Conservation (phyloP, 2,113 vertebrate species). For the Microcebus lehilahytsara region DNA sequence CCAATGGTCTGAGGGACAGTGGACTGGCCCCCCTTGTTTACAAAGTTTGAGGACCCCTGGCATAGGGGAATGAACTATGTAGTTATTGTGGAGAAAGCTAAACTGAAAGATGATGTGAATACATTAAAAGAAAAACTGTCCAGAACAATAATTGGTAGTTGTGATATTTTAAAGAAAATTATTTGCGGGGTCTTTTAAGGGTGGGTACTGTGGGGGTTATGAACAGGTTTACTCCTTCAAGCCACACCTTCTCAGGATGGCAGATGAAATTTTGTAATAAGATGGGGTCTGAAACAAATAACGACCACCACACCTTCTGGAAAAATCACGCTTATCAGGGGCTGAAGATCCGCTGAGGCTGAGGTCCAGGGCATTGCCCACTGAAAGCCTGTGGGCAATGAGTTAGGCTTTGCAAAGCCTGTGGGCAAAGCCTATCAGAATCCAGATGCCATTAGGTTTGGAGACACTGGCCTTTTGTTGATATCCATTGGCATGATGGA, state of each 20-base stretch:
- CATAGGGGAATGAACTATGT: background rate
- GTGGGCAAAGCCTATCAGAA: slow-evolving; percentile 20
- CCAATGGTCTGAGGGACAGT: no score
- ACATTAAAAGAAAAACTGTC: slow-evolving; percentile 25
- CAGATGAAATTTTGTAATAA: background rate
- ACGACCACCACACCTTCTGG: background rate
- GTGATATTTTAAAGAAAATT: slow-evolving; percentile 17
- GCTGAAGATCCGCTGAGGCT: background rate
- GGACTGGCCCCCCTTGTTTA: no score
- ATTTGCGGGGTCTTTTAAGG: background rate
- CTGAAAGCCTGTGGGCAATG: background rate
- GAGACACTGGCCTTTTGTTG: slow-evolving; percentile 60
- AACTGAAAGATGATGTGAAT: background rate
- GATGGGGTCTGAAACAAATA: background rate
- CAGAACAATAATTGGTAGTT: background rate
- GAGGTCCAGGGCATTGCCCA: background rate
- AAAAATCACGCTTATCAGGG: background rate
- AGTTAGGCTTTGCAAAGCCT: background rate
- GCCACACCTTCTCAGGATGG: background rate
- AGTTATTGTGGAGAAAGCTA: background rate
- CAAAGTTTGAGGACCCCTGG: no score
- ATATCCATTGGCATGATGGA: slow-evolving; percentile 54
- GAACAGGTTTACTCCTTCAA: background rate
- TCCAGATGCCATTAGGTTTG: background rate
- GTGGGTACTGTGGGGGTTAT: background rate